Conservation (phyloP, 2,797 vertebrate genomes). For the Platalea minor region DNA sequence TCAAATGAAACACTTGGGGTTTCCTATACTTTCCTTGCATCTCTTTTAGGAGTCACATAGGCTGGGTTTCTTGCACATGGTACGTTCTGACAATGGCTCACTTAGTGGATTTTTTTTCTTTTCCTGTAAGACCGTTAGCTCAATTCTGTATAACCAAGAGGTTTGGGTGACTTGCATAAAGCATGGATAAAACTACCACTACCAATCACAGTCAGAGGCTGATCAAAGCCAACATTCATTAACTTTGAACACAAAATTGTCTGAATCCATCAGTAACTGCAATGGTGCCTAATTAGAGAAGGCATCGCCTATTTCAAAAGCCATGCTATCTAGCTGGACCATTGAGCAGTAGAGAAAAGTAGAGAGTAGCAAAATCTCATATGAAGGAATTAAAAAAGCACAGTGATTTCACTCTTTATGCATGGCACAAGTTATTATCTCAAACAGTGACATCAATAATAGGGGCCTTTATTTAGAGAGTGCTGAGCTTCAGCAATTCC, state of each 20-base stretch:
- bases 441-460: conserved; percentile 57
- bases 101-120: not conserved
- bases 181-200: conserved; percentile 11
- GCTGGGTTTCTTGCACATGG: not conserved
- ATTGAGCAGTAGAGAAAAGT: conserved; percentile 49
- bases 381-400: conserved; percentile 57
- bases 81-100: not conserved
- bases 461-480: conserved; percentile 61
- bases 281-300: conserved; percentile 58
- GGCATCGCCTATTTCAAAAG: conserved; percentile 57
- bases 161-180: conserved; percentile 49
- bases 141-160: conserved; percentile 3
- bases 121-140: not conserved
- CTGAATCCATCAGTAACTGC: conserved; percentile 63
- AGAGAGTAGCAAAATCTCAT: conserved; percentile 44
- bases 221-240: conserved; percentile 69
- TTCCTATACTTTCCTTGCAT: not conserved
- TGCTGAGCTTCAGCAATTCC: conserved; percentile 68
- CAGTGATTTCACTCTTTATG: conserved; percentile 60
- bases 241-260: conserved; percentile 66
- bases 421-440: conserved; percentile 61
- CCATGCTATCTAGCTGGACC: conserved; percentile 58
- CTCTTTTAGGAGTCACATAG: not conserved
- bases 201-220: conserved; percentile 53
- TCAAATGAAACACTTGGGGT: not conserved